phyloP scores from a whole-genome alignment of 2,797 vertebrate genomes.

The Semotilus atromaculatus region DNA sequence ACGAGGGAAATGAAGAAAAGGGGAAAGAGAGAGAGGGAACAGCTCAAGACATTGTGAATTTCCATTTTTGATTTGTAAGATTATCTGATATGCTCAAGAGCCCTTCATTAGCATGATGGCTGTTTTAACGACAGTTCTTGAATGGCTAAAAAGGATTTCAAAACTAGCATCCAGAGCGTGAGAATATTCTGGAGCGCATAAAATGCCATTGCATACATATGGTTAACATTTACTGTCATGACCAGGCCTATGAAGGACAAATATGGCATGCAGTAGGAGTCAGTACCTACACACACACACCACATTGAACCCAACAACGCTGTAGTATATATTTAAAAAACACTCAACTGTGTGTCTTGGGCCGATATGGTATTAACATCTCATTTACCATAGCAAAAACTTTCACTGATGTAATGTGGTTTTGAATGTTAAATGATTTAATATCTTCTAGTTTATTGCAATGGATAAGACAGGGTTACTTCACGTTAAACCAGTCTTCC shows the following conservation, averaged over 20 bases:
- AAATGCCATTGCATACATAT: conserved; percentile 65
- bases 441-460: conserved; percentile 74
- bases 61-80: conserved; percentile 76
- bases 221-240: conserved; percentile 67
- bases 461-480: conserved; percentile 65
- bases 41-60: conserved; percentile 66
- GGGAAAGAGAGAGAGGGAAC: not conserved
- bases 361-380: conserved; percentile 78
- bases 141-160: conserved; percentile 74
- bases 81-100: conserved; percentile 73
- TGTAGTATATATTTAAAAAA: conserved; percentile 79
- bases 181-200: conserved; percentile 58
- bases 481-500: conserved; percentile 61
- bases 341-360: conserved; percentile 74
- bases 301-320: conserved; percentile 8
- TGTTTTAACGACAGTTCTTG: conserved; percentile 71
- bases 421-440: conserved; percentile 69
- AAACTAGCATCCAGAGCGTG: conserved; percentile 70
- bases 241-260: conserved; percentile 70
- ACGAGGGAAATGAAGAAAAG: conserved; percentile 4
- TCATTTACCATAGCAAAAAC: conserved; percentile 71
- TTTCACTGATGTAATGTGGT: conserved; percentile 80
- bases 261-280: conserved; percentile 68
- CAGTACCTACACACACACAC: conserved; percentile 53
- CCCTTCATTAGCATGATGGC: conserved; percentile 75